Base-by-base conservation (phyloP, 2,113 vertebrate genomes). In the Channa maculata region DNA sequence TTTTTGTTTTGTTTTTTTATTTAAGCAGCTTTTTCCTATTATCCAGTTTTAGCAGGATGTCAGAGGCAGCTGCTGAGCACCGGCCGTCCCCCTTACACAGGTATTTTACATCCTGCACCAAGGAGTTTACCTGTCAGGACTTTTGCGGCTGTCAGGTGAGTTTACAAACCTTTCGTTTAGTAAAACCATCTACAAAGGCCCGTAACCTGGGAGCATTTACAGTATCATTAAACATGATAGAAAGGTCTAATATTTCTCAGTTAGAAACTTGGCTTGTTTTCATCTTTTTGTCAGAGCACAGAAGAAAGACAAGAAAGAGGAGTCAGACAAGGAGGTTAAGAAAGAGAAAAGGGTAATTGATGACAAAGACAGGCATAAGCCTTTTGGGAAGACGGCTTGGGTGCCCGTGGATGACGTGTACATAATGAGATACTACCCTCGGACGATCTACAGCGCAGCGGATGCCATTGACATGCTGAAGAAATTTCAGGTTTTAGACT, bases 321-420 rank as follows among this genome's bases (percentile, higher is more conserved):
- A 67, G 0, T 0, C 2, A 12, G 76, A 84, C 50, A 92, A 87
- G 60, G 92, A 82, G 48, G 89, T 53, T 65, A 85, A 81, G 86
- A 92, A 77, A 8, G 24, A 41, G 64, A 83, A 76, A 54, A 87
- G 37, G 71, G 92, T 90, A 2, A 58, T 87, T 0, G 85, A 74
- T 44, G 87, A 95, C 52, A 88, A 49, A 8, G 79, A 73, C 48
- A 82, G 93, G 6, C 88, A 91, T 49, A 95, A 95, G 52, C 93
- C 93, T 0, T 94, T 38, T 3, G 90, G 94, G 1, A 90, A 67
- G 0, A 94, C 95, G 43, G 85, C 93, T 7, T 92, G 87, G 86
- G 83, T 71, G 0, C 96, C 96, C 0, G 74, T 91, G 51, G 91
- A 98, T 5, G 97, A 99, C 3, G 97, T 99, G 4, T 97, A 98